Percentiles rank a stretch among this genome's conserved stretches.
Conservation (phyloP, 2,888 invertebrate genomes). For the Lasioglossum pauxillum region DNA sequence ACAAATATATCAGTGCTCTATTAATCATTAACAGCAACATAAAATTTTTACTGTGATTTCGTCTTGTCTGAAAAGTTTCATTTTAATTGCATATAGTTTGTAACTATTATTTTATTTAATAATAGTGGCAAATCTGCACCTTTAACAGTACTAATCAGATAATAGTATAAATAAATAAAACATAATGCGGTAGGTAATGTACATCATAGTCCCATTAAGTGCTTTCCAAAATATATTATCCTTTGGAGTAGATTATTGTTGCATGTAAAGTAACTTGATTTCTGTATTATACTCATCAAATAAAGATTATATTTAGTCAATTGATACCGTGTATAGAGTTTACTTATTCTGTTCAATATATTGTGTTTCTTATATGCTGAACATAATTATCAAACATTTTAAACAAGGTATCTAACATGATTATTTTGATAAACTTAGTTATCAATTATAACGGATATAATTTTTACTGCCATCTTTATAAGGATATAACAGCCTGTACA, state of each 20-base stretch:
- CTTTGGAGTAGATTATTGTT: conserved; percentile 74
- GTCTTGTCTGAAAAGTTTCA: conserved; percentile 38
- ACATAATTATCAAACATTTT: conserved; percentile 12
- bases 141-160: conserved; percentile 51
- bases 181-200: conserved; percentile 59
- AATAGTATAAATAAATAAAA: conserved; percentile 55
- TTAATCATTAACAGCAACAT: conserved; percentile 20
- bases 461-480: conserved; percentile 17
- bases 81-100: conserved; percentile 46
- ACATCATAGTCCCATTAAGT: conserved; percentile 60
- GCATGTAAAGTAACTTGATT: conserved; percentile 78
- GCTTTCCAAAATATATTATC: conserved; percentile 68
- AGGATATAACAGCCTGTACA: not conserved
- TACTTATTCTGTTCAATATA: conserved; percentile 39
- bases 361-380: not conserved
- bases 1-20: conserved; percentile 14
- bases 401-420: conserved; percentile 7
- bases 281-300: conserved; percentile 79
- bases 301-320: conserved; percentile 80
- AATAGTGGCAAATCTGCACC: conserved; percentile 29
- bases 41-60: conserved; percentile 54
- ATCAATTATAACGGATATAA: not conserved
- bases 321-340: conserved; percentile 53
- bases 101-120: conserved; percentile 45
- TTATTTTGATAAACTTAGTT: conserved; percentile 11